Evolutionary conservation across 2,888 invertebrate genomes (phyloP).

Genomic region (Palloptera scutellata): DNA sequence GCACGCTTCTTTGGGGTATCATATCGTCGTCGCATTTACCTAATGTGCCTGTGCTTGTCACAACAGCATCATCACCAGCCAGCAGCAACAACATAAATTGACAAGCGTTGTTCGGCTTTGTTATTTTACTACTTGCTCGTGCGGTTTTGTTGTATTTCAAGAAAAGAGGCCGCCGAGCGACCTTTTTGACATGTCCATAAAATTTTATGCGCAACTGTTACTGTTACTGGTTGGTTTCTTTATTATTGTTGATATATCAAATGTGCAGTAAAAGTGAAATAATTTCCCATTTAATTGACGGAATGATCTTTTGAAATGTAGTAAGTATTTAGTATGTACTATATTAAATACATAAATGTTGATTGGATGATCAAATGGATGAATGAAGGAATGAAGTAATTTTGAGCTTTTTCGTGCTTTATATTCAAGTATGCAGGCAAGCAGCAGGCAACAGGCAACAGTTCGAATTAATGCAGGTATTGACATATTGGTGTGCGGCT

Average conservation of each 20-base stretch:
- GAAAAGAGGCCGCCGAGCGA: neutral
- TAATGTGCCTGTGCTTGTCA: neutral
- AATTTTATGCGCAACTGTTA: slow-evolving; percentile 25
- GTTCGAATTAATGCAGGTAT: slow-evolving; percentile 1
- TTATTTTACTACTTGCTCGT: too few relatives aligned
- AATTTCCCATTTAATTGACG: slow-evolving; percentile 34
- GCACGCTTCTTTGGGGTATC: slow-evolving; percentile 18
- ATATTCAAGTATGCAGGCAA: neutral
- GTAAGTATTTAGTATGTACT: too few relatives aligned
- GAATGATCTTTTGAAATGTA: slow-evolving; percentile 26
- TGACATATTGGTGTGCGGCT: too few relatives aligned
- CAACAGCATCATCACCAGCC: too few relatives aligned
- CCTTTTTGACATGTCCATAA: slow-evolving; percentile 22
- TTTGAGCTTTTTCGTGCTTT: too few relatives aligned
- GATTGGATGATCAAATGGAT: slow-evolving; percentile 12
- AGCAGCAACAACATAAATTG: too few relatives aligned
- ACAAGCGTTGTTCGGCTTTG: too few relatives aligned
- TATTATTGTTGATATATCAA: neutral
- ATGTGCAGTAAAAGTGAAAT: slow-evolving; percentile 32
- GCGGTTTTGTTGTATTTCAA: too few relatives aligned
- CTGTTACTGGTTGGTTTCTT: neutral
- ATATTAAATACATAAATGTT: slow-evolving; percentile 12
- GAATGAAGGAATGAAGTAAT: too few relatives aligned
- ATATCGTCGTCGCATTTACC: neutral
- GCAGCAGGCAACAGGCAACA: neutral